Conservation (phyloP, 2,113 vertebrate species). For the Uria aalge region DNA sequence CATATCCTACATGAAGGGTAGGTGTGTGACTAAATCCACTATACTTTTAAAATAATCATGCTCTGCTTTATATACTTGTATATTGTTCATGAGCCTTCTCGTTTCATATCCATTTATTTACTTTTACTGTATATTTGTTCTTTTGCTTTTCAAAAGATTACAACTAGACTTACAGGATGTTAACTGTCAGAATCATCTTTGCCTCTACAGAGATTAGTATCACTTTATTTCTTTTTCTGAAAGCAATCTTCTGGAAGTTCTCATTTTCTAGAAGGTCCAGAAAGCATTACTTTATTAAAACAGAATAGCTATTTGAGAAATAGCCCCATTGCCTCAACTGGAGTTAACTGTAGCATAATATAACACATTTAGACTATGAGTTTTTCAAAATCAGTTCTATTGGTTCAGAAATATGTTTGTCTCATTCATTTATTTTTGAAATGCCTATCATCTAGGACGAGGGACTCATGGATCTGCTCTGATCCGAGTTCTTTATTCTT, state of each 20-base stretch:
- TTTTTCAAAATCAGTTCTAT: neutral
- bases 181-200: neutral
- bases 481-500: neutral
- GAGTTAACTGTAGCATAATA: neutral
- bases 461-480: neutral
- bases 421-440: neutral
- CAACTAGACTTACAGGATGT: neutral
- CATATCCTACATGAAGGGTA: neutral
- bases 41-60: neutral
- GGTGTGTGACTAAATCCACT: neutral
- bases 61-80: neutral
- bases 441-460: neutral
- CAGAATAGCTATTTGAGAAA: neutral
- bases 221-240: neutral
- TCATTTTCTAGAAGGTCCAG: neutral
- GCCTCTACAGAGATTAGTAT: neutral
- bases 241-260: neutral
- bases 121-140: neutral
- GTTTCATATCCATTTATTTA: neutral
- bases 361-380: neutral
- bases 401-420: neutral
- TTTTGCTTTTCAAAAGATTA: neutral
- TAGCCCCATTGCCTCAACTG: neutral
- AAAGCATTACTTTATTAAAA: neutral
- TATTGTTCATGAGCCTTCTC: neutral